Evolutionary conservation across 2,888 invertebrate genomes (phyloP).

Genomic region (Pseudeuparius sepicola): DNA sequence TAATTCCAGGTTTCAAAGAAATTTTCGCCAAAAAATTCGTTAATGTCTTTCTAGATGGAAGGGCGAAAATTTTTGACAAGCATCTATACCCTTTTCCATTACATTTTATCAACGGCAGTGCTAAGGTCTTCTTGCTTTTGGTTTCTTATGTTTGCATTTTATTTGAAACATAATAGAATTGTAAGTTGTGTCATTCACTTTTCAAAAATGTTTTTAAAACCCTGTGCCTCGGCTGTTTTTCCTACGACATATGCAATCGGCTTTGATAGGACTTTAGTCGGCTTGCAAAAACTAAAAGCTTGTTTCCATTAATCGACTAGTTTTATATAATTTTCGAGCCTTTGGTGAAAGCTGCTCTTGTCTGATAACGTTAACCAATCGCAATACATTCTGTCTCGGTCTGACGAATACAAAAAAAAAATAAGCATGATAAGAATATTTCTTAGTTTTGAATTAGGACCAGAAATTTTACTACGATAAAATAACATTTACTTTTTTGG

Average conservation of each 20-base stretch:
- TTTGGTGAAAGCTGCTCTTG: conserved; percentile 7
- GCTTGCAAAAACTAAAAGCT: conserved; percentile 4
- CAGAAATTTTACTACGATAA: too few species aligned
- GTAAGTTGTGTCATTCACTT: conserved; percentile 6
- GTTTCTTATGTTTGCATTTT: background rate
- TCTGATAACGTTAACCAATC: conserved; percentile 7
- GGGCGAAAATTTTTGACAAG: conserved; percentile 7
- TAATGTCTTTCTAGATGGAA: conserved; percentile 5
- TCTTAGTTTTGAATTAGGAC: too few species aligned
- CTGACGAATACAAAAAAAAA: background rate
- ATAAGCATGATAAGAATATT: too few species aligned
- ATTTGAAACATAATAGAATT: conserved; percentile 9
- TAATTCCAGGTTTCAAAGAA: conserved; percentile 9
- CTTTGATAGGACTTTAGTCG: conserved; percentile 3
- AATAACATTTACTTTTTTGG: conserved; percentile 4
- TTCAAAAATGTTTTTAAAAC: conserved; percentile 4
- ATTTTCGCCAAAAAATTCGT: conserved; percentile 5
- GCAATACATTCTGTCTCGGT: background rate
- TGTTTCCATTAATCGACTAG: conserved; percentile 6
- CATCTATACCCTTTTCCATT: conserved; percentile 12
- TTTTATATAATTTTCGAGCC: conserved; percentile 7
- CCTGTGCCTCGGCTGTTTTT: conserved; percentile 6
- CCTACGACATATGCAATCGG: conserved; percentile 5
- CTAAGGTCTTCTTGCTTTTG: conserved; percentile 5
- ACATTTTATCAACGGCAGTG: conserved; percentile 5